phyloP scores from a whole-genome alignment of 2,113 vertebrate species.

The Eurystomus gularis region DNA sequence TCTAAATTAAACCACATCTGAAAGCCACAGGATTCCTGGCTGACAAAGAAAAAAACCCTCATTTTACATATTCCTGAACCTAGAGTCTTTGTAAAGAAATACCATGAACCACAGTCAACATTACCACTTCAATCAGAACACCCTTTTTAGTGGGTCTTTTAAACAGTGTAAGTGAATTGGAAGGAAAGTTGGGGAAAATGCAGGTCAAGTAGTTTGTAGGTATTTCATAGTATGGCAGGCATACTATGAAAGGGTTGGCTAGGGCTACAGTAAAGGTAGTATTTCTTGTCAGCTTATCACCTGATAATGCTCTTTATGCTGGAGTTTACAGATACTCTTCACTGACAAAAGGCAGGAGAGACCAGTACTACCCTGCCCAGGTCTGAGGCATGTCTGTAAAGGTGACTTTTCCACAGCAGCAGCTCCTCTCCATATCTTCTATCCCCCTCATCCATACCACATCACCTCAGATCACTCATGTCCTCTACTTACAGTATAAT shows the following conservation, averaged over 20 bases:
- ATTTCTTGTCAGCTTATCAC: not conserved
- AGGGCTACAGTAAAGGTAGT: not conserved
- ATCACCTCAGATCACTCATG: not conserved
- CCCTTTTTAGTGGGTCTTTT: not conserved
- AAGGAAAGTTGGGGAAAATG: not conserved
- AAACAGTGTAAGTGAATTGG: not conserved
- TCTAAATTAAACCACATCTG: not conserved
- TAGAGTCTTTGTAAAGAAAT: not conserved
- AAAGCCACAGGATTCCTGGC: not conserved
- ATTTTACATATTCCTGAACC: not conserved
- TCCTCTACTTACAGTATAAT: not conserved
- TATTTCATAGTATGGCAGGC: not conserved
- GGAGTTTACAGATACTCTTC: not conserved
- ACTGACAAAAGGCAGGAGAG: not conserved
- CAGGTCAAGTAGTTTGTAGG: not conserved
- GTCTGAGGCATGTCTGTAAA: not conserved
- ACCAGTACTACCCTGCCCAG: not conserved
- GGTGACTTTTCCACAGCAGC: not conserved
- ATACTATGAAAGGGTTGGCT: not conserved
- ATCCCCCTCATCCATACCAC: not conserved
- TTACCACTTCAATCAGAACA: not conserved
- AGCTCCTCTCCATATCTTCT: not conserved
- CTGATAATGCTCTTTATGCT: rapidly evolving
- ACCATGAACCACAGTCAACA: not conserved
- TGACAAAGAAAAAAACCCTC: not conserved